Evolutionary conservation across 2,888 invertebrate species (phyloP).

Genomic region (Hetaerina titia): DNA sequence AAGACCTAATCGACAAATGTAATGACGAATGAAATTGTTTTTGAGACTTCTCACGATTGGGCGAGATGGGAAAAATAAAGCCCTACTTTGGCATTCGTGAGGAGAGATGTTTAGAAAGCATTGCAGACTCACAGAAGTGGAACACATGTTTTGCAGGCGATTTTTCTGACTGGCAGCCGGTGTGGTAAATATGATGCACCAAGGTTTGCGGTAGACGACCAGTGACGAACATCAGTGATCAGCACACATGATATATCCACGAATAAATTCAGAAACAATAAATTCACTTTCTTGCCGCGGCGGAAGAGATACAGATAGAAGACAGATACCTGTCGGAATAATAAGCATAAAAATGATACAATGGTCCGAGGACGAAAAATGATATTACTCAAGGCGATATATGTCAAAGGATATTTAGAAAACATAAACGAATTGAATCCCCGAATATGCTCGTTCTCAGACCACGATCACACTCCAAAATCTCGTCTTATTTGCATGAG

Average conservation of each 20-base stretch:
- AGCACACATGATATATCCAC: background rate
- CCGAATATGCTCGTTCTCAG: background rate
- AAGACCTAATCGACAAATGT: background rate
- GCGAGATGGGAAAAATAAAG: conserved; percentile 23
- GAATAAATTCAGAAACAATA: background rate
- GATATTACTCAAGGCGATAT: background rate
- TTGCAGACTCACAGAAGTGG: conserved; percentile 2
- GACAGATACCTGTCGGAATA: too few species aligned
- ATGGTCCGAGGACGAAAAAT: background rate
- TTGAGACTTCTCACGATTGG: background rate
- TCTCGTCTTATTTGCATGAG: background rate
- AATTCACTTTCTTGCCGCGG: background rate
- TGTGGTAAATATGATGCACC: background rate
- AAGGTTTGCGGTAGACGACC: background rate
- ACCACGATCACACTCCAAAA: background rate
- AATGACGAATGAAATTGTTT: background rate
- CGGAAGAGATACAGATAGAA: background rate
- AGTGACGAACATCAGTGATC: background rate
- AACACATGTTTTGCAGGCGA: conserved; percentile 44
- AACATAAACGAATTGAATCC: background rate
- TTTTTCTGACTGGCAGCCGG: conserved; percentile 3
- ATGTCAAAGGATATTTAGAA: background rate
- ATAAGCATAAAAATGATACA: too few species aligned
- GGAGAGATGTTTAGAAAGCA: conserved; percentile 52
- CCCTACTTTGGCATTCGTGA: background rate